These are phyloP conservation scores for Anoplolepis gracilipes DNA, from an alignment of 1,140 invertebrate species.

Conservation along the genomic window DNA sequence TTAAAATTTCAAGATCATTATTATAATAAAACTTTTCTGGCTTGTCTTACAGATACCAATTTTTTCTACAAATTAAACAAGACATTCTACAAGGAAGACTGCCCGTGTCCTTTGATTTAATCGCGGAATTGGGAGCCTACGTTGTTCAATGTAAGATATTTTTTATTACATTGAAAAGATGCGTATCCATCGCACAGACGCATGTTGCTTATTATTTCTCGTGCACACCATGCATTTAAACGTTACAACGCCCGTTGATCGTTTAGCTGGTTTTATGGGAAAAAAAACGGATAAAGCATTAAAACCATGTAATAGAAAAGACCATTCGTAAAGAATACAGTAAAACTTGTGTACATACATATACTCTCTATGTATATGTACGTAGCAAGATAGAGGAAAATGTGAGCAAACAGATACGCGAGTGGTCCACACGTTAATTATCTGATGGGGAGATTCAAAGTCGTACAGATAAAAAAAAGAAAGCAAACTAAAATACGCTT, in stretches of 20 bases:
- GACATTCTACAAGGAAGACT: slow-evolving; percentile 96
- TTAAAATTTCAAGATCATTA: not conserved
- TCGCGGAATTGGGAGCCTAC: slow-evolving; percentile 96
- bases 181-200: not conserved
- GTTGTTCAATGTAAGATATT: slow-evolving; percentile 96
- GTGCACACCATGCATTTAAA: not conserved
- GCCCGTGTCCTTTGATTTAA: slow-evolving; percentile 94
- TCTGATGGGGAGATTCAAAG: slow-evolving; percentile 83
- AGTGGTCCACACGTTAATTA: slow-evolving; percentile 76
- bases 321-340: not conserved
- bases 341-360: slow-evolving; percentile 29
- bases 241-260: too few species aligned
- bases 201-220: not conserved
- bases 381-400: not conserved
- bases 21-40: not conserved
- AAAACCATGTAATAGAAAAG: not conserved
- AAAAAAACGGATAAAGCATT: slow-evolving; percentile 1
- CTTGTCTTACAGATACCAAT: slow-evolving; percentile 93
- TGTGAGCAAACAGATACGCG: slow-evolving; percentile 36
- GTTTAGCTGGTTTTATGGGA: not conserved
- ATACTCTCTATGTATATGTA: not conserved
- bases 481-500: slow-evolving; percentile 65
- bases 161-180: not conserved
- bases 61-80: slow-evolving; percentile 98
- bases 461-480: slow-evolving; percentile 82